phyloP scores from a whole-genome alignment of 2,113 vertebrate genomes.

The Elephas maximus region DNA sequence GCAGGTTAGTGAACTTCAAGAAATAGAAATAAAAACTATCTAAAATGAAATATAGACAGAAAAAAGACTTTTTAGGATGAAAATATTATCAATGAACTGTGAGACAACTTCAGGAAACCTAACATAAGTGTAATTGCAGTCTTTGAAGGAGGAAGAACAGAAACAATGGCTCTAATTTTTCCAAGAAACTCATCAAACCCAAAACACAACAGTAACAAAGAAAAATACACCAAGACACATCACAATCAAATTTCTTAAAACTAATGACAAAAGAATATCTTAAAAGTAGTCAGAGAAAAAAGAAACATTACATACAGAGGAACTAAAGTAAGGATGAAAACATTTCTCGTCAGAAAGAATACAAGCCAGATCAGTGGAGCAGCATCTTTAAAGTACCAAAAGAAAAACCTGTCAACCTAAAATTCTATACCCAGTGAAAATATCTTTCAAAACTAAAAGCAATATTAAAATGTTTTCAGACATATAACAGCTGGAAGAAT shows the following conservation, averaged over 20 bases:
- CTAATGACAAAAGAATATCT: conserved; percentile 14
- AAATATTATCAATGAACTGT: not conserved
- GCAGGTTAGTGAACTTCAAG: conserved; percentile 35
- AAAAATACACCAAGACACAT: not conserved
- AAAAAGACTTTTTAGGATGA: conserved; percentile 1
- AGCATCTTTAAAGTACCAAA: conserved; percentile 50
- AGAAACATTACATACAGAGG: not conserved
- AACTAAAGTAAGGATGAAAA: conserved; percentile 35
- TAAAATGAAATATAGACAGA: not conserved
- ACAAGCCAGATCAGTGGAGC: not conserved
- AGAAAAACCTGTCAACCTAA: conserved; percentile 45
- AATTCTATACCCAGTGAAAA: conserved; percentile 52
- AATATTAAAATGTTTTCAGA: conserved; percentile 21
- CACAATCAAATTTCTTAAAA: conserved; percentile 14
- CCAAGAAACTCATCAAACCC: not conserved
- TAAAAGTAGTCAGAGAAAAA: not conserved
- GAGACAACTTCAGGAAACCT: not conserved
- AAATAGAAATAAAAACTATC: conserved; percentile 35
- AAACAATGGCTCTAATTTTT: conserved; percentile 16
- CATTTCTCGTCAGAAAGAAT: not conserved
- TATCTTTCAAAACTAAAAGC: conserved; percentile 16
- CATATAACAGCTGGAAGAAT: not conserved
- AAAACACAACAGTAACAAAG: conserved; percentile 54
- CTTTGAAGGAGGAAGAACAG: not conserved
- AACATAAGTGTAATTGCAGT: not conserved